Percentiles rank a stretch among this genome's conserved stretches.
phyloP scores from a whole-genome alignment of 2,797 vertebrate species.

The Oreortyx pictus region DNA sequence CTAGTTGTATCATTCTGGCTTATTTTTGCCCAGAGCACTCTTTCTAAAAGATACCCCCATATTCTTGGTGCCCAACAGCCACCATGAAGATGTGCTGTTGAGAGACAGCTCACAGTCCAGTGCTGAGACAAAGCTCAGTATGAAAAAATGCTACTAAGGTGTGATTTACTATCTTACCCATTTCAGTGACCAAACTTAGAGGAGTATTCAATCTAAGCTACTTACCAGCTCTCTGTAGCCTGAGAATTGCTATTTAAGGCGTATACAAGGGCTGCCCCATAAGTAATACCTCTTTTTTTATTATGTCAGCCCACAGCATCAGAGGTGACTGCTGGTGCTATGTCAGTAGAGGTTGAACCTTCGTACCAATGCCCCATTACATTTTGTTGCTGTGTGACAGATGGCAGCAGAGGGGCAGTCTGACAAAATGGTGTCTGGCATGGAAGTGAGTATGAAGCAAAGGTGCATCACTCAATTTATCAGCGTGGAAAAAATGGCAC shows the following conservation, averaged over 20 bases:
- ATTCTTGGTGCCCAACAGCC: neutral
- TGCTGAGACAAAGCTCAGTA: neutral
- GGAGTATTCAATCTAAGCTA: neutral
- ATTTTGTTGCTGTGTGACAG: no score
- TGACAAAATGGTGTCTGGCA: no score
- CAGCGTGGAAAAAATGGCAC: neutral
- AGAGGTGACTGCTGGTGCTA: no score
- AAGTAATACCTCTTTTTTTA: no score
- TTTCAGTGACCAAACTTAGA: neutral
- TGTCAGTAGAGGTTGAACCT: no score
- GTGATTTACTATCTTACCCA: neutral
- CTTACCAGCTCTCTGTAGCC: neutral
- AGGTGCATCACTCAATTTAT: neutral
- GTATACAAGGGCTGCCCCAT: neutral
- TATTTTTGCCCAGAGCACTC: neutral
- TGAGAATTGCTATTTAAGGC: neutral
- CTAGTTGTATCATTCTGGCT: neutral
- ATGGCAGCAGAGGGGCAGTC: no score
- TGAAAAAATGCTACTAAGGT: neutral
- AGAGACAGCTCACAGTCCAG: neutral
- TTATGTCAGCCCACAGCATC: no score
- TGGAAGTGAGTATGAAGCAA: neutral
- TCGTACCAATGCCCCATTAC: no score
- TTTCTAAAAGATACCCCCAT: neutral
- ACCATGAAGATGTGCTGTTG: neutral